These are phyloP conservation scores for Panthera leo DNA, from an alignment of 2,113 vertebrate genomes.

Conservation along the genomic window DNA sequence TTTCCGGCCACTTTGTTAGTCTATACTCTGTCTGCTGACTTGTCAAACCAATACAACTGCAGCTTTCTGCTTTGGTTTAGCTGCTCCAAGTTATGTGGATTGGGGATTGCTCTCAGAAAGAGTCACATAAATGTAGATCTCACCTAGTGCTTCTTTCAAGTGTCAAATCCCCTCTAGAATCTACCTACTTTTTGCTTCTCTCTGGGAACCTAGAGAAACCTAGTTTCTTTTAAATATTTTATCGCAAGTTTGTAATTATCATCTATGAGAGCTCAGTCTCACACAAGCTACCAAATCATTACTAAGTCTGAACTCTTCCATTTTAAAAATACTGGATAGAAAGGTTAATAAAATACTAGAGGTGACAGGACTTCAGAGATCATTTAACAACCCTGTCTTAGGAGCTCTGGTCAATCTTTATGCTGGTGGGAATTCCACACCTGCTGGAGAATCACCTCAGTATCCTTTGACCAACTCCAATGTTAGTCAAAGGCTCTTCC, in stretches of 20 bases:
- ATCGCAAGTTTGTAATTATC: neutral
- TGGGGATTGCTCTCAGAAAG: neutral
- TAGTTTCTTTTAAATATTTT: neutral
- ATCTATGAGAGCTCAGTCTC: neutral
- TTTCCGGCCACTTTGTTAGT: neutral
- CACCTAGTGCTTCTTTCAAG: neutral
- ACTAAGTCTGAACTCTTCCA: neutral
- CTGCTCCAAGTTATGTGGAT: neutral
- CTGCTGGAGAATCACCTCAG: neutral
- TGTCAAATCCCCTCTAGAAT: neutral
- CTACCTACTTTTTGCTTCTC: neutral
- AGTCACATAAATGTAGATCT: neutral
- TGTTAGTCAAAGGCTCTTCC: neutral
- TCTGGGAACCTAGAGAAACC: neutral
- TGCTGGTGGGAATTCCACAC: neutral
- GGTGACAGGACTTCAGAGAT: neutral
- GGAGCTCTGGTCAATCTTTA: neutral
- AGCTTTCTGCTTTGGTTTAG: neutral
- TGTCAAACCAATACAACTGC: neutral
- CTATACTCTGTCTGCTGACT: neutral
- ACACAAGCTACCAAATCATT: neutral
- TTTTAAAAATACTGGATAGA: neutral
- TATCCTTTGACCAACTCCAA: neutral
- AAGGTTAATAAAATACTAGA: neutral
- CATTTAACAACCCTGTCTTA: neutral